A percentile compares a stretch with the other conserved stretches of the same genome.
phyloP scores from a whole-genome alignment of 2,113 vertebrate species.

The Neodon shergylaensis region DNA sequence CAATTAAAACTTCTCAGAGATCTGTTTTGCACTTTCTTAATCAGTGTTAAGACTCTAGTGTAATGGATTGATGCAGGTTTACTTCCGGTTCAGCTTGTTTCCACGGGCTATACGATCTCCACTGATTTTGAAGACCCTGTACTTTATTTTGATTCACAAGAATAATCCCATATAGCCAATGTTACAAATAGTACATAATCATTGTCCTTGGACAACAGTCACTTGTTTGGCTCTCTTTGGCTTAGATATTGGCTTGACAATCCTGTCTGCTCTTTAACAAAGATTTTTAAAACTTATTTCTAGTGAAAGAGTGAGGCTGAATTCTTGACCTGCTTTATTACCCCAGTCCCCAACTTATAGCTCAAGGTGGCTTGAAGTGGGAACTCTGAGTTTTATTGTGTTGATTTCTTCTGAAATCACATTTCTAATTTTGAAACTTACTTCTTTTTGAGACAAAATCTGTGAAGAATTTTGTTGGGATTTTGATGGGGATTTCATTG shows the following conservation, averaged over 20 bases:
- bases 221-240: background rate
- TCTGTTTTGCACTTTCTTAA: background rate
- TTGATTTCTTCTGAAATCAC: background rate
- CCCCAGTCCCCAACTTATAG: background rate
- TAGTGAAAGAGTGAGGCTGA: background rate
- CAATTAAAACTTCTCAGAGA: background rate
- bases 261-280: background rate
- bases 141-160: background rate
- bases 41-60: background rate
- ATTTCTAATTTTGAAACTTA: slow-evolving; percentile 1
- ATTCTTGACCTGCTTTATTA: background rate
- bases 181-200: background rate
- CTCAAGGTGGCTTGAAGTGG: background rate
- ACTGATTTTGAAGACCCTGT: background rate
- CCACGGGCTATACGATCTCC: background rate
- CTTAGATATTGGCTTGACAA: background rate
- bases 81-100: background rate
- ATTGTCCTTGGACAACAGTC: background rate
- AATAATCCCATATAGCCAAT: background rate
- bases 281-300: background rate
- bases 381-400: background rate
- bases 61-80: background rate
- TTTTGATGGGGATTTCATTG: no score
- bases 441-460: background rate
- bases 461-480: no score